Base-by-base conservation (phyloP, 2,113 vertebrate genomes). In the Isichthys henryi region DNA sequence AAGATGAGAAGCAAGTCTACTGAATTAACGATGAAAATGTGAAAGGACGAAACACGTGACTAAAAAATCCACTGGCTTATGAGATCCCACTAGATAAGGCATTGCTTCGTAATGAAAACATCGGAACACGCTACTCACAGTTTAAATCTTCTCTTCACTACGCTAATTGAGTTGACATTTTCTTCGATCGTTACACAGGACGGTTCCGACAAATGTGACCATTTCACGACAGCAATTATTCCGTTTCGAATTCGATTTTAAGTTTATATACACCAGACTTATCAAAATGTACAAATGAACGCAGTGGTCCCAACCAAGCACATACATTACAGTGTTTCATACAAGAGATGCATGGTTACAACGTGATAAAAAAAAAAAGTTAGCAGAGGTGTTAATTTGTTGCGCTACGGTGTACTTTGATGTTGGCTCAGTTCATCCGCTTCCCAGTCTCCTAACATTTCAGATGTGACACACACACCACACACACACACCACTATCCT, bases 1-100 rank as follows among this genome's bases (percentile, higher is more conserved):
- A 43, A 87, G 91, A 46, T 82, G 84, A 84, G 90, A 93, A 92
- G 91, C 85, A 93, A 91, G 85, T 87, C 91, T 74, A 80, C 53
- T 19, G 35, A 88, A 84, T 83, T 11, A 46, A 88, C 35, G 62
- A 88, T 90, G 11, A 50, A 19, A 46, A 91, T 31, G 21, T 90
- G 66, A 88, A 85, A 89, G 90, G 90, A 92, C 58, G 91, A 92
- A 50, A 62, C 53, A 90, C 90, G 52, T 56, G 90, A 90, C 89
- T 90, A 90, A 90, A 91, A 89, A 92, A 48, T 91, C 92, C 90
- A 89, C 85, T 82, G 53, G 21, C n/a, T 53, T 46, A 89, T 90
- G 91, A 91, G 91, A 90, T 88, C 92, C 91, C 58, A 90, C 90
- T 92, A 91, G 86, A 91, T 95, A 94, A 95, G 94, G 94, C 94